Evolutionary conservation across 92 coral and sea anemone genomes (phyloP).

Genomic region (Epizoanthus illoricatus): DNA sequence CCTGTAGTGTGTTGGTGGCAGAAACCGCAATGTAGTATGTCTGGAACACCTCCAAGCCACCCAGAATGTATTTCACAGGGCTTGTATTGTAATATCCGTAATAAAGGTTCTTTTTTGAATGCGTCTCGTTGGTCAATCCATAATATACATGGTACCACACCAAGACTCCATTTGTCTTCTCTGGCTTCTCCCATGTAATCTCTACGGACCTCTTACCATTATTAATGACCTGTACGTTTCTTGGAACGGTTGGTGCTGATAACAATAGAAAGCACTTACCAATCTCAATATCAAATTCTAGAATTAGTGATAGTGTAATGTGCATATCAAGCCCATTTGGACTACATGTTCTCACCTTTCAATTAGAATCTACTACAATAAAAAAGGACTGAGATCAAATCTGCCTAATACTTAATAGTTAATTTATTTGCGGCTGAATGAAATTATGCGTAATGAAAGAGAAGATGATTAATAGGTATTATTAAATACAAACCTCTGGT

Average conservation of each 20-base stretch:
- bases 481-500: no score
- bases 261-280: neutral
- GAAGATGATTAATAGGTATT: no score
- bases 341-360: no score
- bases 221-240: conserved; percentile 5
- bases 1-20: conserved; percentile 12
- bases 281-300: no score
- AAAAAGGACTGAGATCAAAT: no score
- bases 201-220: conserved; percentile 11
- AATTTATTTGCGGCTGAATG: no score
- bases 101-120: neutral
- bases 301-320: no score
- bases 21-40: conserved; percentile 9
- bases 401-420: no score
- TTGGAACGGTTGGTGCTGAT: conserved; percentile 21
- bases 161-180: neutral
- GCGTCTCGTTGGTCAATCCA: neutral
- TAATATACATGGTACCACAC: neutral
- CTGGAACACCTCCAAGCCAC: conserved; percentile 2
- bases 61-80: neutral
- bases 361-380: no score
- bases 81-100: neutral
- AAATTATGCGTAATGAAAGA: no score
- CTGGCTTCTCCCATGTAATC: conserved; percentile 10
- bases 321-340: no score